phyloP scores from a whole-genome alignment of 1,140 invertebrate genomes.

The Aphis craccivora region DNA sequence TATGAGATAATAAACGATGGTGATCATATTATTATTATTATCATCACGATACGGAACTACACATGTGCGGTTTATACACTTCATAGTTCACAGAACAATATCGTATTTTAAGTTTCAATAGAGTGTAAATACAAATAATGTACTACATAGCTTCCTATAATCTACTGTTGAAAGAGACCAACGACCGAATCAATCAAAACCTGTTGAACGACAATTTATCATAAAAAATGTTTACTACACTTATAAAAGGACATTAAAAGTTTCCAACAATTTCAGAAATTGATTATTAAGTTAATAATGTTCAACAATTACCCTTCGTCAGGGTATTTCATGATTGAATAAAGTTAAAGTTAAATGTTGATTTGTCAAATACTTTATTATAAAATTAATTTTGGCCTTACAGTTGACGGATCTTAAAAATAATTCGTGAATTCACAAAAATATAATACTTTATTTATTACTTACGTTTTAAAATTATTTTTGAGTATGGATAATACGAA shows the following conservation, averaged over 20 bases:
- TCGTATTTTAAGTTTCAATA: not conserved
- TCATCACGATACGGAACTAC: not conserved
- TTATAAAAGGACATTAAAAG: not conserved
- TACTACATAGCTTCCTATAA: not conserved
- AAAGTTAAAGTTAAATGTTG: not conserved
- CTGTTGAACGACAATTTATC: not conserved
- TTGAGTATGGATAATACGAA: not conserved
- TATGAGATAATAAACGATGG: not conserved
- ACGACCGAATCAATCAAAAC: not conserved
- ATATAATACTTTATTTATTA: not conserved
- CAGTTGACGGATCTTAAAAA: not conserved
- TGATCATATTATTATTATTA: not conserved
- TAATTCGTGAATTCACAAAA: not conserved
- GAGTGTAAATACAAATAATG: not conserved
- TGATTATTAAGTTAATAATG: not conserved
- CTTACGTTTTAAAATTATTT: not conserved
- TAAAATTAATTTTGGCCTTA: not conserved
- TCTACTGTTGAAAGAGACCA: not conserved
- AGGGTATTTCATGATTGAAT: too few species aligned
- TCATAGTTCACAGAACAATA: not conserved
- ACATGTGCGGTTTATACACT: not conserved
- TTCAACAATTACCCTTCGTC: too few species aligned
- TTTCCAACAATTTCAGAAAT: not conserved
- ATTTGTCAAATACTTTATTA: not conserved
- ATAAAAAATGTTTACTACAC: not conserved